These are phyloP conservation scores for Steromphala cineraria DNA, from an alignment of 2,888 invertebrate species.

Conservation along the genomic window DNA sequence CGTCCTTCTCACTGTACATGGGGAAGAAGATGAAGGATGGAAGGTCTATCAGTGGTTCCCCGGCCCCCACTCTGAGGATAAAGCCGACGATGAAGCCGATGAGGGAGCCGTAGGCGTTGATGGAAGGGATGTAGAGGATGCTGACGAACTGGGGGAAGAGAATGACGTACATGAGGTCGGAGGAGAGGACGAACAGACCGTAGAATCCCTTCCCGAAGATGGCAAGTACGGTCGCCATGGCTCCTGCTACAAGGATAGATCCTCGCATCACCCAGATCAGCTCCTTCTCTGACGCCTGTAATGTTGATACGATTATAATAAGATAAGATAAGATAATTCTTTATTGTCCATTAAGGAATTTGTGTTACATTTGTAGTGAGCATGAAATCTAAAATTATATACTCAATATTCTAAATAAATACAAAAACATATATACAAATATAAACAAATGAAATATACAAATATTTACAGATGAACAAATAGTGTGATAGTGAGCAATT, in stretches of 20 bases:
- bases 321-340: too few relatives aligned
- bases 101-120: conserved; percentile 54
- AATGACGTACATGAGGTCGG: conserved; percentile 47
- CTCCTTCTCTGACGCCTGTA: conserved; percentile 43
- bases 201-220: conserved; percentile 38
- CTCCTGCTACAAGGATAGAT: conserved; percentile 34
- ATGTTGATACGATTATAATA: too few relatives aligned
- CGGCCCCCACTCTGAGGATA: conserved; percentile 86
- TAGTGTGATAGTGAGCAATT: too few relatives aligned
- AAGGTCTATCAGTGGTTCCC: conserved; percentile 87
- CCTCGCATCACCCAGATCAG: conserved; percentile 41
- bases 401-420: too few relatives aligned
- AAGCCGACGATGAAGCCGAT: conserved; percentile 83
- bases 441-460: too few relatives aligned
- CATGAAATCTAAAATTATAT: too few relatives aligned
- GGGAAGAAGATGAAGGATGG: conserved; percentile 44
- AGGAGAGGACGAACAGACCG: conserved; percentile 42
- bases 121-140: conserved; percentile 33
- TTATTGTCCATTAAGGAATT: too few relatives aligned
- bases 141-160: conserved; percentile 47
- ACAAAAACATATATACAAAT: too few relatives aligned
- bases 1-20: conserved; percentile 34
- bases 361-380: too few relatives aligned
- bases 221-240: conserved; percentile 40
- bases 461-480: too few relatives aligned